A percentile compares a stretch with the other conserved stretches of the same genome.
These are phyloP conservation scores for Mesochorus sp. DNA, from an alignment of 2,888 invertebrate species.

Conservation along the genomic window DNA sequence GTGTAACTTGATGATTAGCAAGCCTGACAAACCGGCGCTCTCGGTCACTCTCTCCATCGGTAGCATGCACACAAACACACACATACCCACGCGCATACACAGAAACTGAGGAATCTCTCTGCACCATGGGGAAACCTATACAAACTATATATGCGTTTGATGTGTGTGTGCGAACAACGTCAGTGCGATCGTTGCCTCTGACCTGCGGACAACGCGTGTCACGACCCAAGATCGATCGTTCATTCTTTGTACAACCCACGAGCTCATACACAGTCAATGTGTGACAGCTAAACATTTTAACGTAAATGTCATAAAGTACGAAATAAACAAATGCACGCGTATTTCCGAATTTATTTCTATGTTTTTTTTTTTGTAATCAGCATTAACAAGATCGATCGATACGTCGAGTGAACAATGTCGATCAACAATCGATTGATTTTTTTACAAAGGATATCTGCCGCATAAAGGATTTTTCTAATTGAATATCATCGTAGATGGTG, in stretches of 20 bases:
- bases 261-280: background rate
- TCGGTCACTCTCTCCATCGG: constrained; percentile 40
- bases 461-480: constrained; percentile 36
- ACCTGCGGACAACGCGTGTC: constrained; percentile 62
- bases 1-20: constrained; percentile 71
- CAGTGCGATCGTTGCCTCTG: constrained; percentile 54
- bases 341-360: no score
- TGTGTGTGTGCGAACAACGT: constrained; percentile 15
- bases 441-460: constrained; percentile 1
- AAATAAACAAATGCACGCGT: background rate
- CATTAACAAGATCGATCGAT: background rate
- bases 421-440: background rate
- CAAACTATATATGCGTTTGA: background rate
- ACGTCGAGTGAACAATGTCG: background rate
- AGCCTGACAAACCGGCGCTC: constrained; percentile 64
- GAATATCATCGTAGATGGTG: background rate
- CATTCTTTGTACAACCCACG: constrained; percentile 15
- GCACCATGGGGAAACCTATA: constrained; percentile 13
- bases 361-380: background rate
- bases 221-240: constrained; percentile 58
- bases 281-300: background rate
- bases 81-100: background rate
- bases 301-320: background rate
- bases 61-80: background rate
- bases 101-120: background rate